These are phyloP conservation scores for Monopterus albus DNA, from an alignment of 2,113 vertebrate genomes.

Conservation along the genomic window DNA sequence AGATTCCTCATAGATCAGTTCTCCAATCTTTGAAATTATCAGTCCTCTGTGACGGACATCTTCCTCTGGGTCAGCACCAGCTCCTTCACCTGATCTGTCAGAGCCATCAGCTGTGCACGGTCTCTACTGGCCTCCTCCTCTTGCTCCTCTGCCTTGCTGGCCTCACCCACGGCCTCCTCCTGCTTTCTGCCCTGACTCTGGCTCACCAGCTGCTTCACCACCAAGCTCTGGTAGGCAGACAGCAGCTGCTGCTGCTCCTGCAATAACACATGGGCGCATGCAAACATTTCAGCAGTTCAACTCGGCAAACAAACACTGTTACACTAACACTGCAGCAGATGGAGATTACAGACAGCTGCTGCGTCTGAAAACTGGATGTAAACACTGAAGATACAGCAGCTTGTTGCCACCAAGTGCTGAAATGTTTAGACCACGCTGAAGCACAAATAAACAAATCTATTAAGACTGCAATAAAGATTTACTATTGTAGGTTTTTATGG, in stretches of 20 bases:
- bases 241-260: conserved; percentile 93
- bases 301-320: background rate
- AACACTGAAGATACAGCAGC: background rate
- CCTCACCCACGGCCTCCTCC: conserved; percentile 62
- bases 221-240: conserved; percentile 89
- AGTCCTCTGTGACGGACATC: conserved; percentile 87
- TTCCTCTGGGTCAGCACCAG: conserved; percentile 89
- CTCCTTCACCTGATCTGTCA: conserved; percentile 88
- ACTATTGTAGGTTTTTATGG: background rate
- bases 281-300: conserved; percentile 6
- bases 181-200: conserved; percentile 86
- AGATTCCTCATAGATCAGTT: no score
- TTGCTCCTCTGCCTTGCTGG: conserved; percentile 56
- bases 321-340: conserved; percentile 3
- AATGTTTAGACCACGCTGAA: conserved; percentile 12
- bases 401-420: conserved; percentile 2
- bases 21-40: conserved; percentile 14
- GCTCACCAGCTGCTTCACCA: conserved; percentile 91
- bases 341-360: conserved; percentile 17
- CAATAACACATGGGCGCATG: conserved; percentile 14
- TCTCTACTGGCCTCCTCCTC: conserved; percentile 76
- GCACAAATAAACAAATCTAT: background rate
- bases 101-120: conserved; percentile 85
- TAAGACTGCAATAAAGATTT: background rate
- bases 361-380: background rate